Base-by-base conservation (phyloP, 1,140 invertebrate species). In the Temnothorax nylanderi region DNA sequence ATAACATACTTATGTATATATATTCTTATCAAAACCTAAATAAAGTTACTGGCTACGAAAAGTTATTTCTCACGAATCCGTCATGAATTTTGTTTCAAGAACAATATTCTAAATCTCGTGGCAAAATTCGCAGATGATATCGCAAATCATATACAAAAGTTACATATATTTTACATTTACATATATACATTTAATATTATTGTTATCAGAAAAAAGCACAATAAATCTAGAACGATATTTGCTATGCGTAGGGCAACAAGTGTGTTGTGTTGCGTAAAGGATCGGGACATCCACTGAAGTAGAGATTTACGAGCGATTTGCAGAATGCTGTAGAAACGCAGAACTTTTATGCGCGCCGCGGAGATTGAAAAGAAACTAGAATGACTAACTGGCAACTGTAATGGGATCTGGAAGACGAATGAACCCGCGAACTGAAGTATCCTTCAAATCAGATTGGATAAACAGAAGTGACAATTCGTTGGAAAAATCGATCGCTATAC, bases 241-340 rank as follows among this genome's bases (percentile, higher is more conserved):
- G 56, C 18, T 34, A 37, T 67, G 51, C 37, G 11, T 21, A 56
- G 18, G 78, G 78, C 80, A 82, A 82, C 80, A 82, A 82, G 80
- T 74, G 65, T 37, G 49, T n/a, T 82, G 65, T 37, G 49, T n/a
- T 26, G 26, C 34, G 4, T 54, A 67, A 80, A 67, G 76, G 10
- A 41, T 80, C 47, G 41, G 6, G 54, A 10, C 47, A 21, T 32
- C 47, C 49, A 49, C n/a, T 65, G 44, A 34, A 65, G 44, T 65
- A 85, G 56, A 85, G 74, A 77, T 77, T 85, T 77, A 77, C 71
- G 82, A 85, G 72, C 72, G 82, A 85, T 85, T 78, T 85, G 71
- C 58, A 64, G 62, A 85, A 85, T 54, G 62, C 56, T 65, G 72
- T 41, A 84, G n/a, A 37, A 62, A 54, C 41, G 54, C 41, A 16